Base-by-base conservation (phyloP, 2,113 vertebrate genomes). In the Cyprinus carpio region DNA sequence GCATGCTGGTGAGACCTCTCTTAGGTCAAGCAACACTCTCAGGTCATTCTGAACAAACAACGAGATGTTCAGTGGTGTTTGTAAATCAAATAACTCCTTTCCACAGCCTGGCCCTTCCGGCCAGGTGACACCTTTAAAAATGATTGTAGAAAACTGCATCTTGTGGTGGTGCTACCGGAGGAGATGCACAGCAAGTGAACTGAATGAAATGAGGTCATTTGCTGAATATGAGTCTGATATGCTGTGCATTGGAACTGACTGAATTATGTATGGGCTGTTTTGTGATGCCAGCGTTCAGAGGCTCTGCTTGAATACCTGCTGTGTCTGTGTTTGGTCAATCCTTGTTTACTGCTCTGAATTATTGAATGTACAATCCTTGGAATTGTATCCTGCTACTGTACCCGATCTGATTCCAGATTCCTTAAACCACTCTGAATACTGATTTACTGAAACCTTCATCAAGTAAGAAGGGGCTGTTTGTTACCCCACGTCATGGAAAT, bases 291-390 rank as follows among this genome's bases (percentile, higher is more conserved):
- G 15, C 18, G 4, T 76, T 76, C 6, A 34, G 7, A 84, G 29
- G 83, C 23, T 23, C 40, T 84, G 25, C 40, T 64, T 15, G 81
- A 72, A 60, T 27, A 40, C 11, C 77, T 80, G 49, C 20, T 37
- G 0, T 62, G 27, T 62, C 23, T 23, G 29, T 64, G 60, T 65
- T 8, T 65, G 23, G 43, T 79, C 79, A 87, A 83, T 85, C 82
- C 86, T 76, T 43, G 6, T 31, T 75, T 85, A 10, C 3, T 87
- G 58, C 74, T 77, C 40, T 87, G 84, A 49, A 85, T 71, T 84
- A 29, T 43, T 91, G 93, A 93, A 93, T 93, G 92, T 93, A 91
- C 62, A 88, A 87, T 91, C 88, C 54, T 37, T 78, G 79, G 81
- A 89, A 46, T 77, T 80, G 40, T 85, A 76, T 77, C 74, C 75